These are phyloP conservation scores for Belgica antarctica DNA, from an alignment of 2,888 invertebrate genomes.

Conservation along the genomic window DNA sequence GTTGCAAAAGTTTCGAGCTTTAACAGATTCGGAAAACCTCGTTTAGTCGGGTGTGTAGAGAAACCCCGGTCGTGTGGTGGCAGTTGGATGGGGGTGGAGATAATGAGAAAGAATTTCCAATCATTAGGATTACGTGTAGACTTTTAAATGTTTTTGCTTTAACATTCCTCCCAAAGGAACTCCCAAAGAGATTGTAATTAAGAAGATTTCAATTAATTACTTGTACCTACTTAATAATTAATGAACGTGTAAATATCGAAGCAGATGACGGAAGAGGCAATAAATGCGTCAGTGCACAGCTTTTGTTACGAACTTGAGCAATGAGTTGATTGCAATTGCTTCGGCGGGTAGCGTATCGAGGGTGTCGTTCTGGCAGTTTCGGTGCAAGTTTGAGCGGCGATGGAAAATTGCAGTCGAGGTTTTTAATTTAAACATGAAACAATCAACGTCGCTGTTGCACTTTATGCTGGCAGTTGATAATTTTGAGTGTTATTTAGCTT, in stretches of 20 bases:
- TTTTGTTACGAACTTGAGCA: too few species aligned
- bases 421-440: too few species aligned
- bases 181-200: constrained; percentile 2
- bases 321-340: too few species aligned
- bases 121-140: neutral
- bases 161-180: neutral
- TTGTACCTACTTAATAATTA: constrained; percentile 16
- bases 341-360: too few species aligned
- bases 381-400: too few species aligned
- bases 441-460: too few species aligned
- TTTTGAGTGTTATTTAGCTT: too few species aligned
- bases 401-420: too few species aligned
- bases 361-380: too few species aligned
- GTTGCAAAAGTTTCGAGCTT: neutral
- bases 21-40: neutral
- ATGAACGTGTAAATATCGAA: constrained; percentile 3
- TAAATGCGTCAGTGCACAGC: neutral
- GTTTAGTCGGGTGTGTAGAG: neutral
- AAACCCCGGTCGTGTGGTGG: neutral
- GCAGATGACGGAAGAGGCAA: neutral
- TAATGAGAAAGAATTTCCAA: too few species aligned
- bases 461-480: too few species aligned
- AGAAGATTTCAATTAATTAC: neutral
- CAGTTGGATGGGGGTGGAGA: neutral
- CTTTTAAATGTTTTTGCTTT: neutral